A percentile compares a stretch with the other conserved stretches of the same genome.
Conservation (phyloP, 2,113 vertebrate genomes). For the Lichenostomus cassidix region DNA sequence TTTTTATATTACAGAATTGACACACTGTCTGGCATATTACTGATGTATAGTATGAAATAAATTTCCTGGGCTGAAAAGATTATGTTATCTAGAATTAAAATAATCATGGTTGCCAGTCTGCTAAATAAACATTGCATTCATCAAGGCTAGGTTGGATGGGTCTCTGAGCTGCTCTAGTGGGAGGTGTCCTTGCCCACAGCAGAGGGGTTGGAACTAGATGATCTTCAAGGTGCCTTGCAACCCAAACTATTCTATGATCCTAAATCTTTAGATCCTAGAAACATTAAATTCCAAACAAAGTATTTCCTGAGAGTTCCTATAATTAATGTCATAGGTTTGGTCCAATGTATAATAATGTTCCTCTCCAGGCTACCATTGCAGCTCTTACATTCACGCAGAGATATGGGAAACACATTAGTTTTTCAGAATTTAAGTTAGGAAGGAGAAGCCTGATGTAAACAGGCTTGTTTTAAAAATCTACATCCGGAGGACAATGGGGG, state of each 20-base stretch:
- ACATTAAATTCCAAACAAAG: background rate
- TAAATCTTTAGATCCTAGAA: background rate
- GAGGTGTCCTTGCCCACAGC: background rate
- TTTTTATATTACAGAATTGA: background rate
- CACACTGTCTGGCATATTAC: too few relatives aligned
- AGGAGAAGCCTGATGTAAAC: background rate
- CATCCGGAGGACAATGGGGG: background rate
- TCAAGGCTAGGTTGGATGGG: background rate
- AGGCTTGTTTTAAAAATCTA: background rate
- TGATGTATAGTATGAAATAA: background rate
- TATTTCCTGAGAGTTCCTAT: background rate
- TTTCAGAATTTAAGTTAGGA: background rate
- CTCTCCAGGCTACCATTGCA: background rate
- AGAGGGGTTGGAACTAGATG: background rate
- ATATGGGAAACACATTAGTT: background rate
- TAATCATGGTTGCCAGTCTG: background rate
- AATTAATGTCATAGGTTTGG: background rate
- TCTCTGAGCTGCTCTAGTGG: background rate
- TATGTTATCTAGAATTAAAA: background rate
- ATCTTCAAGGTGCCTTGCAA: background rate
- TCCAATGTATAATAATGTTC: background rate
- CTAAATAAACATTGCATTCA: background rate
- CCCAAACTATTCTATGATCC: background rate
- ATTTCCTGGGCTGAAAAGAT: background rate
- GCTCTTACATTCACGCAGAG: fast-evolving